phyloP scores from a whole-genome alignment of 2,888 invertebrate species.

The Dryococelus australis region DNA sequence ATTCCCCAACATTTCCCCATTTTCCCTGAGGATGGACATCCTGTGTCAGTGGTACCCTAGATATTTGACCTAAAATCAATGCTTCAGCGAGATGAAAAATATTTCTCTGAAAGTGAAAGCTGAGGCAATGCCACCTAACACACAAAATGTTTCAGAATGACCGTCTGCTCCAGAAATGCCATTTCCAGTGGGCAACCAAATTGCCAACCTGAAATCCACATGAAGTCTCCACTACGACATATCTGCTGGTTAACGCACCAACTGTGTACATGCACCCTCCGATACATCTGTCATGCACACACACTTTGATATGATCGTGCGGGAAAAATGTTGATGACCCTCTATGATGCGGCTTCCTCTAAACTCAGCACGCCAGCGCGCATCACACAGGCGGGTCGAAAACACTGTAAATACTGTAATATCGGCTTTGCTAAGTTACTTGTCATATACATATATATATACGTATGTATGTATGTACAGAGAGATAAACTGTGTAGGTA shows the following conservation, averaged over 20 bases:
- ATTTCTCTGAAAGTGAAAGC: too few species aligned
- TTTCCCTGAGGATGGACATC: too few species aligned
- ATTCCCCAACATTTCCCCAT: too few species aligned
- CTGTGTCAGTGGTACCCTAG: too few species aligned
- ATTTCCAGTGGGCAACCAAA: neutral
- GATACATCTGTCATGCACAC: neutral
- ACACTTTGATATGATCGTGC: neutral
- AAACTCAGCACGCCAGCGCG: neutral
- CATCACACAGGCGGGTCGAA: neutral
- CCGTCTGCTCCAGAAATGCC: too few species aligned
- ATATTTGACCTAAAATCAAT: too few species aligned
- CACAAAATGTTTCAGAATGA: too few species aligned
- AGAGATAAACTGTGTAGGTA: neutral
- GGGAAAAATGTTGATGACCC: neutral
- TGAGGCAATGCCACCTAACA: too few species aligned
- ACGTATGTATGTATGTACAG: neutral
- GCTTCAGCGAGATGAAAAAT: too few species aligned
- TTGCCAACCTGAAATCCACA: neutral
- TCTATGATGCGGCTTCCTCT: neutral
- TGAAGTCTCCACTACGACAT: neutral
- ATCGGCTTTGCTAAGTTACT: neutral
- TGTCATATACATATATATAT: neutral
- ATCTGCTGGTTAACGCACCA: neutral
- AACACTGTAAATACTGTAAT: conserved; percentile 6
- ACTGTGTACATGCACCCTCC: neutral